These are phyloP conservation scores for Siphamia tubifer DNA, from an alignment of 2,113 vertebrate genomes.

Conservation along the genomic window DNA sequence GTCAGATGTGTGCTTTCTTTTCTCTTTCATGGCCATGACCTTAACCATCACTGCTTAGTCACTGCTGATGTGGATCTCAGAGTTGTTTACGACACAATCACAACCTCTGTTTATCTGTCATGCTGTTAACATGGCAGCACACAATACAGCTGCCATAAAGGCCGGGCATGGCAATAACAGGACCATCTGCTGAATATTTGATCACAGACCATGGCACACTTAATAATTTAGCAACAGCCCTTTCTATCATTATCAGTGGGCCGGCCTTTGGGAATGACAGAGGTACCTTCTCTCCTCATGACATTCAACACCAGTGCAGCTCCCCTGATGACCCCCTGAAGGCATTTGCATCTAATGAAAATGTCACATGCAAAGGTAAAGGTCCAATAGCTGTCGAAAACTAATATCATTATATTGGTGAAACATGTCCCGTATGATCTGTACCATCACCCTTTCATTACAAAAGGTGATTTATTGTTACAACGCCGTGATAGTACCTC, in stretches of 20 bases:
- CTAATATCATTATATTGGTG: neutral
- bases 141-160: constrained; percentile 14
- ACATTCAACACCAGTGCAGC: neutral
- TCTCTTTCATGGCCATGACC: no score
- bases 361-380: constrained; percentile 18
- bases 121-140: neutral
- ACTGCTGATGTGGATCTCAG: neutral
- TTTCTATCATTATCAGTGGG: constrained; percentile 10
- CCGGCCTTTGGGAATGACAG: neutral
- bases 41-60: neutral
- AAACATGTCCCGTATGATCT: neutral
- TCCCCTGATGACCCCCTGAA: neutral
- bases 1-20: no score
- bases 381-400: neutral
- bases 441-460: neutral
- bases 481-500: neutral
- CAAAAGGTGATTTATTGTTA: constrained; percentile 2
- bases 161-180: constrained; percentile 31
- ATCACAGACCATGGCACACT: constrained; percentile 19
- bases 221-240: constrained; percentile 42
- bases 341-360: neutral
- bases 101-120: neutral
- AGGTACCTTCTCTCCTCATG: neutral
- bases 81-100: neutral
- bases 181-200: constrained; percentile 47